These are phyloP conservation scores for Palythoa grandiflora DNA, from an alignment of 92 coral and sea anemone genomes.

Conservation along the genomic window DNA sequence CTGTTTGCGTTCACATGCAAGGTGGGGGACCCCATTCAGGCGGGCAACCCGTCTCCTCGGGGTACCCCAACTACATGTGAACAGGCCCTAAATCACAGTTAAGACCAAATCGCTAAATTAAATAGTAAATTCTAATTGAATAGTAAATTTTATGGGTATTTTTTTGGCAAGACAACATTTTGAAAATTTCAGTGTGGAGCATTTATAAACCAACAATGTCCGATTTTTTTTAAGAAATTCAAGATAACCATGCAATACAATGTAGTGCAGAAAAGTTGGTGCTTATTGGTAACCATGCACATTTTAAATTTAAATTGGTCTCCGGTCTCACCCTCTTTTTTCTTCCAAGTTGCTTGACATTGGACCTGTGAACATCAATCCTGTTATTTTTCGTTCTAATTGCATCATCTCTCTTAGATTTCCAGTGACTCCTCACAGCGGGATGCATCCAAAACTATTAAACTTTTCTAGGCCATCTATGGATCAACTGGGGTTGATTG, in stretches of 20 bases:
- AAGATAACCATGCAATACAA: slow-evolving; percentile 25
- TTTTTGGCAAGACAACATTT: slow-evolving; percentile 22
- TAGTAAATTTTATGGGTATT: neutral
- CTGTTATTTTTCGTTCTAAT: slow-evolving; percentile 14
- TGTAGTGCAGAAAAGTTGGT: slow-evolving; percentile 26
- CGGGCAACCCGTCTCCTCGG: no score
- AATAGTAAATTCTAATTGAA: neutral
- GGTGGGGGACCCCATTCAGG: neutral
- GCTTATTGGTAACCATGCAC: slow-evolving; percentile 31
- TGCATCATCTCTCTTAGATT: slow-evolving; percentile 22
- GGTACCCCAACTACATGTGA: neutral
- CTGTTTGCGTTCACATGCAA: no score
- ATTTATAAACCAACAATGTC: slow-evolving; percentile 27
- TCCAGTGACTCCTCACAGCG: slow-evolving; percentile 29
- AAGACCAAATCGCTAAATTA: slow-evolving; percentile 19
- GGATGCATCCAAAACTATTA: neutral
- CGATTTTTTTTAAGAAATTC: slow-evolving; percentile 7
- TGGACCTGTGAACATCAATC: slow-evolving; percentile 12
- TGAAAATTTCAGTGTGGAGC: slow-evolving; percentile 29
- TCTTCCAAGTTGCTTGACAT: slow-evolving; percentile 24
- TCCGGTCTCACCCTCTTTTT: slow-evolving; percentile 31
- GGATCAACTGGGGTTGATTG: neutral
- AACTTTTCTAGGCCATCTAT: slow-evolving; percentile 8
- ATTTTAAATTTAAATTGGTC: slow-evolving; percentile 14
- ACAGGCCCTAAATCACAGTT: slow-evolving; percentile 5